A percentile compares a stretch with the other conserved stretches of the same genome.
phyloP scores from a whole-genome alignment of 1,140 invertebrate genomes.

The Leptopilina clavipes region DNA sequence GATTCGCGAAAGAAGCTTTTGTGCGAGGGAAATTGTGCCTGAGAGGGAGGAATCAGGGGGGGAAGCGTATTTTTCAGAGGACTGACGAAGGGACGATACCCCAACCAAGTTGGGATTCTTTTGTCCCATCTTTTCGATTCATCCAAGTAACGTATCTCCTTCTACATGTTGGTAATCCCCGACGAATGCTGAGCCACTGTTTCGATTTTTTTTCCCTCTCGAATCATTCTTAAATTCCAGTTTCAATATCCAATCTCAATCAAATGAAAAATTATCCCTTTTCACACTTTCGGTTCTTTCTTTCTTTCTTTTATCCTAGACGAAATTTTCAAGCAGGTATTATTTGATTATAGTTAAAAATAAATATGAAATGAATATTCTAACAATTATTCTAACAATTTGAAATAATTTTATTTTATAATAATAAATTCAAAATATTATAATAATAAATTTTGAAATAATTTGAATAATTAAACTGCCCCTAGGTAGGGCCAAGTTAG shows the following conservation, averaged over 20 bases:
- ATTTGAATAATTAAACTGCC: too few species aligned
- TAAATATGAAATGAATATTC: too few species aligned
- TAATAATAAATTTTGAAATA: too few species aligned
- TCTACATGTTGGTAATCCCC: conserved; percentile 38
- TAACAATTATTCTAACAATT: too few species aligned
- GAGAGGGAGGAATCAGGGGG: conserved; percentile 30
- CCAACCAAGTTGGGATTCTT: conserved; percentile 22
- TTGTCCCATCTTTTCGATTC: conserved; percentile 41
- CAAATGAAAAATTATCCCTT: conserved; percentile 5
- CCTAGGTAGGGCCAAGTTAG: too few species aligned
- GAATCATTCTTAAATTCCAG: background rate
- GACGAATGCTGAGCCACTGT: conserved; percentile 29
- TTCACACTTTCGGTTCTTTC: too few species aligned
- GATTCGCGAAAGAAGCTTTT: conserved; percentile 60
- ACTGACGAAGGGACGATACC: conserved; percentile 45
- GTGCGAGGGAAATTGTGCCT: conserved; percentile 59
- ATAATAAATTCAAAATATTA: too few species aligned
- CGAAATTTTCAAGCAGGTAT: too few species aligned
- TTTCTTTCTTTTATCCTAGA: too few species aligned
- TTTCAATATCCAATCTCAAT: background rate
- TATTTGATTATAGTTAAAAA: too few species aligned
- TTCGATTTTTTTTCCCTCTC: conserved; percentile 13
- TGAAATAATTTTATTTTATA: too few species aligned
- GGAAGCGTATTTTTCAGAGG: conserved; percentile 59
- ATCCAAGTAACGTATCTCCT: conserved; percentile 38